Conservation (phyloP, 2,797 vertebrate genomes). For the Spatula clypeata region DNA sequence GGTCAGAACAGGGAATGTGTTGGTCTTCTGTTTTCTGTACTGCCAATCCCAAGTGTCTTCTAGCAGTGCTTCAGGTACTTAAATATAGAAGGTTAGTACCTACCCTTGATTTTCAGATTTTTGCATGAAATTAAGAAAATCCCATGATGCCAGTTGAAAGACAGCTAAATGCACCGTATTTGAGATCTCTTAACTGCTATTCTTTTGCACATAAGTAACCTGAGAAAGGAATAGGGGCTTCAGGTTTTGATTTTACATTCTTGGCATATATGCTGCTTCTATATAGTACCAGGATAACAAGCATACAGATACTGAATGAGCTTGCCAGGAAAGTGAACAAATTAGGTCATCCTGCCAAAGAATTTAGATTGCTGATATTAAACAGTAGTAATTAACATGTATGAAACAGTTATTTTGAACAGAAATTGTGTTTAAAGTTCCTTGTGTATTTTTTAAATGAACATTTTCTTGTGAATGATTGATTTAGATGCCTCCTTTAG, state of each 20-base stretch:
- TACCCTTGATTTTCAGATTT: neutral
- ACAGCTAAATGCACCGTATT: neutral
- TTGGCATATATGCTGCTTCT: neutral
- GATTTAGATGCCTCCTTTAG: neutral
- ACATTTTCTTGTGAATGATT: neutral
- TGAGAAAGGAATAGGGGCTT: neutral
- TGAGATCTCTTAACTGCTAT: neutral
- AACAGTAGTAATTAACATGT: neutral
- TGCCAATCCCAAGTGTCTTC: neutral
- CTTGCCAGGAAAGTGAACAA: neutral
- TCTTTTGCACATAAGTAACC: neutral
- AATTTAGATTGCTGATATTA: neutral
- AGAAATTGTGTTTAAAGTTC: neutral
- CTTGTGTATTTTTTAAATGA: neutral
- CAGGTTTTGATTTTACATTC: neutral
- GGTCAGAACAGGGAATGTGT: accelerated
- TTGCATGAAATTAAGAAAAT: neutral
- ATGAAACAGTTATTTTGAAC: neutral
- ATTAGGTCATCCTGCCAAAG: neutral
- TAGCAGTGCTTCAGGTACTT: neutral
- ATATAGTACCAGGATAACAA: neutral
- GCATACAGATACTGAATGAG: neutral
- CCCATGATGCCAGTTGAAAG: neutral
- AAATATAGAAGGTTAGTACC: neutral
- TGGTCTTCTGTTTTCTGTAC: neutral